These are phyloP conservation scores for Cotesia glomerata DNA, from an alignment of 1,140 invertebrate genomes.

Conservation along the genomic window DNA sequence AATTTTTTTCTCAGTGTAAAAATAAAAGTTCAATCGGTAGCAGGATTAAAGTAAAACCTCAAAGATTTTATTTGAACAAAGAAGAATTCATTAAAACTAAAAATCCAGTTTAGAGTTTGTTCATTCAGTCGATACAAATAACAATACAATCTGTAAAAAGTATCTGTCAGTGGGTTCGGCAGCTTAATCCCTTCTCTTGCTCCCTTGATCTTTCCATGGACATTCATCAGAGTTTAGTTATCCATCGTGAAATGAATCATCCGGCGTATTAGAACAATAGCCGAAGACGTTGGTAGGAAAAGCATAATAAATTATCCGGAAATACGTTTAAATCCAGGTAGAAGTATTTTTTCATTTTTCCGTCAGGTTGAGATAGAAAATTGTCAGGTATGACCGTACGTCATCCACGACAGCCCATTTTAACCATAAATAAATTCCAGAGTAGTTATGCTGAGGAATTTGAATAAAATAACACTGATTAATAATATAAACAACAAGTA, in stretches of 20 bases:
- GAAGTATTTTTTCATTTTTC: slow-evolving; percentile 22
- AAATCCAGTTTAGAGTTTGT: slow-evolving; percentile 31
- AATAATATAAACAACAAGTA: neutral
- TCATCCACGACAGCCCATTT: slow-evolving; percentile 19
- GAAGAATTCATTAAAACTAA: neutral
- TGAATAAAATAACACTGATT: no score
- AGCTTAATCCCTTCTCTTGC: slow-evolving; percentile 18
- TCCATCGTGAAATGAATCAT: slow-evolving; percentile 38
- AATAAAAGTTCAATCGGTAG: no score
- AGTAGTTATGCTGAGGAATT: no score
- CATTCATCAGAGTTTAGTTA: neutral
- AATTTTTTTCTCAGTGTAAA: no score
- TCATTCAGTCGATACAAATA: slow-evolving; percentile 48
- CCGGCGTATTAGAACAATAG: slow-evolving; percentile 48
- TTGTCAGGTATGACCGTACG: slow-evolving; percentile 29
- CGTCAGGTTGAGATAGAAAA: slow-evolving; percentile 40
- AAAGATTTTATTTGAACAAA: neutral
- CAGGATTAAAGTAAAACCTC: no score
- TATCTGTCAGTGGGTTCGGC: slow-evolving; percentile 37
- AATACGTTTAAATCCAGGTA: slow-evolving; percentile 46
- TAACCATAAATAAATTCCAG: neutral
- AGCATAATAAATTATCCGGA: slow-evolving; percentile 52
- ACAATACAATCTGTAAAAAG: slow-evolving; percentile 40
- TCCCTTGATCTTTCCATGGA: neutral
- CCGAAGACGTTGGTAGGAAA: slow-evolving; percentile 40